Evolutionary conservation across 2,888 invertebrate species (phyloP).

Genomic region (Eupithecia subumbrata): DNA sequence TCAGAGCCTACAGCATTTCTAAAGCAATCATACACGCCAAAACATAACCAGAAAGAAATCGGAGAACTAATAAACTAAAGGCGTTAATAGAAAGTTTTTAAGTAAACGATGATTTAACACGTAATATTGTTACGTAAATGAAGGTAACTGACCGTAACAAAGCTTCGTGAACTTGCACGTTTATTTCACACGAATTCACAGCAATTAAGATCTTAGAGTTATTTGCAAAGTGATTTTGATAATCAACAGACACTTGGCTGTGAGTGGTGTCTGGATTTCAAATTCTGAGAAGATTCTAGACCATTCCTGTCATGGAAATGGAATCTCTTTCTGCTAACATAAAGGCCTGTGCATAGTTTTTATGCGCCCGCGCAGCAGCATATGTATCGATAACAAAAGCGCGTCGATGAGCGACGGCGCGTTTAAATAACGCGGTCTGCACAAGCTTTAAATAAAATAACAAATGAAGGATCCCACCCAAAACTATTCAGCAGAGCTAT

Average conservation of each 20-base stretch:
- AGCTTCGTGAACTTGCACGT: constrained; percentile 37
- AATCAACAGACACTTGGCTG: neutral
- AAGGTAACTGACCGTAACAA: constrained; percentile 33
- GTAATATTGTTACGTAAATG: constrained; percentile 36
- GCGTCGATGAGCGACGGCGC: no score
- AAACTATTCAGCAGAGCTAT: no score
- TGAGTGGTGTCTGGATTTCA: neutral
- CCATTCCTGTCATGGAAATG: neutral
- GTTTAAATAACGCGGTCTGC: no score
- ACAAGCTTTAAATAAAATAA: no score
- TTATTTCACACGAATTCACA: constrained; percentile 27
- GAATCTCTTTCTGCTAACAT: no score
- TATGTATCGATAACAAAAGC: no score
- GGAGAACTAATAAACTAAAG: constrained; percentile 10
- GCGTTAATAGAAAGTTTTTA: constrained; percentile 26
- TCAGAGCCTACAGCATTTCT: neutral
- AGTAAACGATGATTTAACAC: constrained; percentile 34
- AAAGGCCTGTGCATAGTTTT: no score
- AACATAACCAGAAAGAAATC: neutral
- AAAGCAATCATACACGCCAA: neutral
- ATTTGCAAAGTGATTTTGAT: constrained; percentile 18
- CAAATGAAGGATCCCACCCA: no score
- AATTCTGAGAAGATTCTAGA: neutral
- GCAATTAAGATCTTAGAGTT: constrained; percentile 13
- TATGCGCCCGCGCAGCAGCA: no score